A percentile compares a stretch with the other conserved stretches of the same genome.
Conservation (phyloP, 2,888 invertebrate species). For the Zygaena filipendulae region DNA sequence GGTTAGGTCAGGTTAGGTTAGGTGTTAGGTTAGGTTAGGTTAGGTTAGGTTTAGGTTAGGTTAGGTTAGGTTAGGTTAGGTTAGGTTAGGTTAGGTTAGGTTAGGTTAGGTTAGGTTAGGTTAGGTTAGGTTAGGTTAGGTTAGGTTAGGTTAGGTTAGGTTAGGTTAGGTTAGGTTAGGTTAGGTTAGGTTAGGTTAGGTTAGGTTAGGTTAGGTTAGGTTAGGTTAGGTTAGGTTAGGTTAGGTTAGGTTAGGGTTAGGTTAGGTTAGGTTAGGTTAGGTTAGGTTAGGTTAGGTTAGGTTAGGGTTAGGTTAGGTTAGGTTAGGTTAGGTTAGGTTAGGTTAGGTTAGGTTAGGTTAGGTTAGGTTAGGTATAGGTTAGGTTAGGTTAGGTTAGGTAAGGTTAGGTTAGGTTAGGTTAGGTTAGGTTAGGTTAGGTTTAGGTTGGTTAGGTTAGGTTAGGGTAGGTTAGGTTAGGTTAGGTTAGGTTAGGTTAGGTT, state of each 20-base stretch:
- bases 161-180: conserved; percentile 16
- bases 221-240: conserved; percentile 10
- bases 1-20: conserved; percentile 19
- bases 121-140: conserved; percentile 20
- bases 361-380: conserved; percentile 9
- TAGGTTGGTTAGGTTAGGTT: conserved; percentile 11
- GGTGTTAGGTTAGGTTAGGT: conserved; percentile 15
- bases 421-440: conserved; percentile 10
- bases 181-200: conserved; percentile 6
- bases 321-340: conserved; percentile 11
- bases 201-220: conserved; percentile 11
- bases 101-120: conserved; percentile 20
- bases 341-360: conserved; percentile 9
- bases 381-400: conserved; percentile 10
- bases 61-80: conserved; percentile 20
- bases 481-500: conserved; percentile 12
- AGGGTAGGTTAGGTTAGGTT: conserved; percentile 12
- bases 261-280: conserved; percentile 11
- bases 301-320: conserved; percentile 10
- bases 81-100: conserved; percentile 22
- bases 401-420: conserved; percentile 12
- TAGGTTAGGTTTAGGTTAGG: conserved; percentile 20
- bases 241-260: conserved; percentile 10
- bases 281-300: conserved; percentile 9
- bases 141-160: conserved; percentile 19